Conservation (phyloP, 2,888 invertebrate genomes). For the Thecophora atra region DNA sequence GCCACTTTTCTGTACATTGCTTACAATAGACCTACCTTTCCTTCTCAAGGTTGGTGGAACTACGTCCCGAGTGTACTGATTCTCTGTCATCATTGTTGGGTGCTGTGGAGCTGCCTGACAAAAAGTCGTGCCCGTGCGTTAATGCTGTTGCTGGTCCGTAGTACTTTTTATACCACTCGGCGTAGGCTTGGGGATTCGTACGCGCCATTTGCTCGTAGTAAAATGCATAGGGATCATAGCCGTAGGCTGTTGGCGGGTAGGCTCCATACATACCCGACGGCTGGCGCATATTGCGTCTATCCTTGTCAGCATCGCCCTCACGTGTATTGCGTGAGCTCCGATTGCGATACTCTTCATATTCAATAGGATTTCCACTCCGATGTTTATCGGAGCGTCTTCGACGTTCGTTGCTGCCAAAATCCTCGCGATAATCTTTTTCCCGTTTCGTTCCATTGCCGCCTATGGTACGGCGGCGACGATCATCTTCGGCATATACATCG, state of each 20-base stretch:
- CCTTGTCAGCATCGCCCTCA: constrained; percentile 60
- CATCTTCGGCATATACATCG: constrained; percentile 45
- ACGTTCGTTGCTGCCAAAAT: constrained; percentile 49
- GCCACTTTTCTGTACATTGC: neutral
- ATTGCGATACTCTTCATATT: constrained; percentile 64
- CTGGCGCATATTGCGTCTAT: constrained; percentile 50
- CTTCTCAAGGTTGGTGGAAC: constrained; percentile 77
- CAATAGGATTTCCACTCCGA: constrained; percentile 47
- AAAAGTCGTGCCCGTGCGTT: constrained; percentile 30
- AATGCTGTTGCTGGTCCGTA: constrained; percentile 61
- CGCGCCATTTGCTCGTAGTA: constrained; percentile 82
- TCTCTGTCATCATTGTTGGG: constrained; percentile 74
- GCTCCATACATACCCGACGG: constrained; percentile 51
- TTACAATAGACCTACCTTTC: constrained; percentile 67
- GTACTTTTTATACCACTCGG: constrained; percentile 81
- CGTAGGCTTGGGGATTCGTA: constrained; percentile 81
- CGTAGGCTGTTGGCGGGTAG: constrained; percentile 49
- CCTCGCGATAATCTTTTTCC: constrained; percentile 42
- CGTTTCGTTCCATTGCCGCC: constrained; percentile 46
- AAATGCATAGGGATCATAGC: constrained; percentile 71
- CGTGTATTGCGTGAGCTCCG: constrained; percentile 62
- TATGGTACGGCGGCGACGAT: constrained; percentile 46
- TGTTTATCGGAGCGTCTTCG: constrained; percentile 49
- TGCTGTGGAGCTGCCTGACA: constrained; percentile 26
- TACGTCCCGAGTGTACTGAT: constrained; percentile 84